Percentiles rank a stretch among this genome's conserved stretches.
Evolutionary conservation across 2,888 invertebrate species (phyloP).

Genomic region (Aproaerema taeniolella): DNA sequence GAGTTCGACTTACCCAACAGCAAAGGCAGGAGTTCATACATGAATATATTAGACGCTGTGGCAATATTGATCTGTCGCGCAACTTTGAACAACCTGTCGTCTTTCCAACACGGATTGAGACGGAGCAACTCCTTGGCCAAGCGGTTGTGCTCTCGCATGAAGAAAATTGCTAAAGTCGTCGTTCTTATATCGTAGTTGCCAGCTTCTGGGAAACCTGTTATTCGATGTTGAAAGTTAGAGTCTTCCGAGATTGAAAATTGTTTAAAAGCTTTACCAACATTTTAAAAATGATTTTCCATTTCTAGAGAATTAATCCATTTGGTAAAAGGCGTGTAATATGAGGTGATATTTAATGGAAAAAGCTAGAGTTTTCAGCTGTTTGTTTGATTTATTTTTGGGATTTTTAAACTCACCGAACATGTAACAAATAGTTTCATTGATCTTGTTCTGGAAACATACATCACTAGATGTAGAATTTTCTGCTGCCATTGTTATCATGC

Average conservation of each 20-base stretch:
- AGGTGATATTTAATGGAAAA: no score
- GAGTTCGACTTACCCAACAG: slow-evolving; percentile 50
- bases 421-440: slow-evolving; percentile 43
- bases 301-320: no score
- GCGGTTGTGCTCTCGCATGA: slow-evolving; percentile 57
- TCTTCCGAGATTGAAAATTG: neutral
- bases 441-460: slow-evolving; percentile 38
- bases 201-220: slow-evolving; percentile 43
- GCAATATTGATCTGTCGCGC: slow-evolving; percentile 55
- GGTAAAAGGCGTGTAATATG: no score
- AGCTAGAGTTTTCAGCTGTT: no score
- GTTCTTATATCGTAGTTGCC: slow-evolving; percentile 50
- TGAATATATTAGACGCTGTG: slow-evolving; percentile 46
- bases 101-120: slow-evolving; percentile 58
- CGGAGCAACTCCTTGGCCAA: slow-evolving; percentile 40
- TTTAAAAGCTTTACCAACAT: neutral
- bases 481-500: slow-evolving; percentile 5
- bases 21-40: slow-evolving; percentile 51
- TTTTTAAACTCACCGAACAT: slow-evolving; percentile 47
- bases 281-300: no score
- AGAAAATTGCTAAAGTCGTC: slow-evolving; percentile 47
- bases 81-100: slow-evolving; percentile 55
- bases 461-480: slow-evolving; percentile 21
- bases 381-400: no score
- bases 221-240: no score